These are phyloP conservation scores for Drosophila vallismaia DNA, from an alignment of 2,888 invertebrate species.

Conservation along the genomic window DNA sequence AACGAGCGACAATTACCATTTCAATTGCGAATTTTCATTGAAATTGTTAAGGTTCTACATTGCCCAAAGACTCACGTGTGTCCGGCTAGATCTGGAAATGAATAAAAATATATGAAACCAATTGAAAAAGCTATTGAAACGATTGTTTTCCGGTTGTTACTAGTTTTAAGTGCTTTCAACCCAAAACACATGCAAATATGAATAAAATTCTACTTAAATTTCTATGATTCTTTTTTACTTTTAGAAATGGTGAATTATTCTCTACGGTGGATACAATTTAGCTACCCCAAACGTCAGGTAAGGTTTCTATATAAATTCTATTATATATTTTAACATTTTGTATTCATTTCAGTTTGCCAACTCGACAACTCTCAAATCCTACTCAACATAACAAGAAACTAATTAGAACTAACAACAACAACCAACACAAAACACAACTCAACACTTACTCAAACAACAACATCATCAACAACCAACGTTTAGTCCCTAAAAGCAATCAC, in stretches of 20 bases:
- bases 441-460: conserved; percentile 44
- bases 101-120: conserved; percentile 42
- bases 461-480: conserved; percentile 39
- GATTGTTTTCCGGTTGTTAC: conserved; percentile 15
- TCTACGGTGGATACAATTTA: conserved; percentile 78
- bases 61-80: conserved; percentile 17
- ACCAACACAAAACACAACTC: conserved; percentile 54
- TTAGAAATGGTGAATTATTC: conserved; percentile 83
- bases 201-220: not conserved
- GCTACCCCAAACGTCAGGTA: conserved; percentile 83
- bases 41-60: conserved; percentile 9
- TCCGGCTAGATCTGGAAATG: conserved; percentile 4
- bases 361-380: conserved; percentile 71
- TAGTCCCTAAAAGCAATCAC: conserved; percentile 19
- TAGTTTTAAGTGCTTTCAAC: conserved; percentile 18
- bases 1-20: conserved; percentile 26
- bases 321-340: not conserved
- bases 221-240: conserved; percentile 22
- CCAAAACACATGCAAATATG: conserved; percentile 8
- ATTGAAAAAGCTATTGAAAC: conserved; percentile 54
- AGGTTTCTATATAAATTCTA: conserved; percentile 22
- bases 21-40: conserved; percentile 34
- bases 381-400: conserved; percentile 83
- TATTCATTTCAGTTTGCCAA: conserved; percentile 72
- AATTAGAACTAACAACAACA: conserved; percentile 60